phyloP scores from a whole-genome alignment of 1,140 invertebrate species.

The Papilio aristodemus region DNA sequence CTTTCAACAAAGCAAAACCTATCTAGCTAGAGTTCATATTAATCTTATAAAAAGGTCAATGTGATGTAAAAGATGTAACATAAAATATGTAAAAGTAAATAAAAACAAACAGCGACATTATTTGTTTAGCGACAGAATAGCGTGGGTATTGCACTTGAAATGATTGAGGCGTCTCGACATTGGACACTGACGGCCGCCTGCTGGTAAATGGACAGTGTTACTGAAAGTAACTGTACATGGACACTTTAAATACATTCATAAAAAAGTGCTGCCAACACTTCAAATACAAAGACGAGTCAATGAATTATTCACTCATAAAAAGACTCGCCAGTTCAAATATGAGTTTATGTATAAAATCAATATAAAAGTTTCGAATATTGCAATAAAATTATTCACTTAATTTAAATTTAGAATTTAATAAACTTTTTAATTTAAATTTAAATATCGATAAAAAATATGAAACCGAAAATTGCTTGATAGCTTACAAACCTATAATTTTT shows the following conservation, averaged over 20 bases:
- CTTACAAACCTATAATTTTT: too few relatives aligned
- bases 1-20: too few relatives aligned
- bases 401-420: too few relatives aligned
- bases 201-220: background rate
- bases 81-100: background rate
- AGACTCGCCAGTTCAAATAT: background rate
- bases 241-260: background rate
- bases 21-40: too few relatives aligned
- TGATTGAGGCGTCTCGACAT: background rate
- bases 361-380: too few relatives aligned
- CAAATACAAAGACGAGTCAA: background rate
- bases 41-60: too few relatives aligned
- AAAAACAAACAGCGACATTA: background rate
- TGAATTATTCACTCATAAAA: background rate
- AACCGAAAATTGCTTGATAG: too few relatives aligned
- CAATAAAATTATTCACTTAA: too few relatives aligned
- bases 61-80: too few relatives aligned
- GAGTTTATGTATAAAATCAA: too few relatives aligned
- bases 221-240: background rate
- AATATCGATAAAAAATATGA: background rate
- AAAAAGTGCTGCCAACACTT: background rate
- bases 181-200: background rate
- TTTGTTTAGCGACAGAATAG: background rate
- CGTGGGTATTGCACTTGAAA: slow-evolving; percentile 14
- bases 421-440: background rate